These are phyloP conservation scores for Pristionchus entomophagus DNA, from an alignment of 2,888 invertebrate genomes.

Conservation along the genomic window DNA sequence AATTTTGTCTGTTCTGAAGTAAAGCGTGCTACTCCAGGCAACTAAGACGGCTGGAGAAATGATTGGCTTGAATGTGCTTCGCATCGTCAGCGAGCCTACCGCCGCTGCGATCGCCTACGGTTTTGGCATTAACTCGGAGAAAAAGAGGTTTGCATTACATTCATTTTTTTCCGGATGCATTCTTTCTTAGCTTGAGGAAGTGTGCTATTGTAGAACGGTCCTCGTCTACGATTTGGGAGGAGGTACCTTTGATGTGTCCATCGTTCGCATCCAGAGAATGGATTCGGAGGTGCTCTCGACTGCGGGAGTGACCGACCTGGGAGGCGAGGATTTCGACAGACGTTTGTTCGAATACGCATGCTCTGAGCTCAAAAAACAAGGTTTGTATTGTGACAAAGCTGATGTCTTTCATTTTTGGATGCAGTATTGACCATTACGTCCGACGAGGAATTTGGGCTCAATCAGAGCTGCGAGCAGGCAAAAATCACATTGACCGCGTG, in stretches of 20 bases:
- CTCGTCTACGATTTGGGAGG: constrained; percentile 46
- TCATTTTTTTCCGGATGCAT: neutral
- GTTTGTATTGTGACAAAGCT: neutral
- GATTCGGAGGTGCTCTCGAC: constrained; percentile 20
- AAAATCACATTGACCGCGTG: neutral
- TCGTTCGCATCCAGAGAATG: constrained; percentile 39
- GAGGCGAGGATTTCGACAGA: constrained; percentile 48
- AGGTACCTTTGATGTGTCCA: constrained; percentile 47
- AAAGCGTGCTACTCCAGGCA: neutral
- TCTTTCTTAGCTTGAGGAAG: neutral
- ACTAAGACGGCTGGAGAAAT: neutral
- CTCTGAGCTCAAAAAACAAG: neutral
- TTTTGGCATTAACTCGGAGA: neutral
- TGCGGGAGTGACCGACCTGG: constrained; percentile 46
- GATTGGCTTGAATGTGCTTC: neutral
- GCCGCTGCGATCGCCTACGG: neutral
- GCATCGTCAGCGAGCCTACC: neutral
- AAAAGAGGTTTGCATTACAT: neutral
- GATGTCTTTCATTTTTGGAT: too few species aligned
- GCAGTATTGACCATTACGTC: too few species aligned
- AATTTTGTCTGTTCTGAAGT: neutral
- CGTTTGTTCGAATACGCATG: constrained; percentile 29
- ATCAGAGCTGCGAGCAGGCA: neutral
- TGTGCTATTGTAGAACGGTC: neutral
- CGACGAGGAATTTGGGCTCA: too few species aligned